Evolutionary conservation across 1,140 invertebrate species (phyloP).

Genomic region (Caenorhabditis inopinata): DNA sequence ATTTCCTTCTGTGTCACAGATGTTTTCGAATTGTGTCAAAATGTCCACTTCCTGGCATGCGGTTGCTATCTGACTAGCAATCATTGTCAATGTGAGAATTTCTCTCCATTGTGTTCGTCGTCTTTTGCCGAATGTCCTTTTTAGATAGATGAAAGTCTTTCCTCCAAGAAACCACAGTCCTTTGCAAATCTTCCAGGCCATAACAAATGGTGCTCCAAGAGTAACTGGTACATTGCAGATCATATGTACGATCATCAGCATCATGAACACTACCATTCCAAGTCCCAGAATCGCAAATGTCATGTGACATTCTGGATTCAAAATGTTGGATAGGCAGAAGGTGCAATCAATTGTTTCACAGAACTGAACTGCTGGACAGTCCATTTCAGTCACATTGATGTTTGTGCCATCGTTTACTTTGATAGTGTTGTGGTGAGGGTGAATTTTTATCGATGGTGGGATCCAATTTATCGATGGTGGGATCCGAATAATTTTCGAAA

Average conservation of each 20-base stretch:
- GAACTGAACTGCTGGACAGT: no score
- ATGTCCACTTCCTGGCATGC: background rate
- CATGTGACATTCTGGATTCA: background rate
- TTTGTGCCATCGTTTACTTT: no score
- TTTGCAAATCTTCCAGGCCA: background rate
- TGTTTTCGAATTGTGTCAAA: background rate
- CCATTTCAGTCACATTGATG: no score
- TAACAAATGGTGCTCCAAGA: background rate
- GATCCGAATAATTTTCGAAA: no score
- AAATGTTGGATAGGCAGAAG: background rate
- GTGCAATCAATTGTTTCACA: no score
- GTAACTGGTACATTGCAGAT: background rate
- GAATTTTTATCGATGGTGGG: no score
- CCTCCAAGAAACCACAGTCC: background rate
- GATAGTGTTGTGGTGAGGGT: no score
- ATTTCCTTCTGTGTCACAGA: background rate
- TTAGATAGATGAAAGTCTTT: no score
- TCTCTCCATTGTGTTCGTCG: no score
- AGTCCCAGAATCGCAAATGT: background rate
- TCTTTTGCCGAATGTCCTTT: background rate
- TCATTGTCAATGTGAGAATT: no score
- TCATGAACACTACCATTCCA: background rate
- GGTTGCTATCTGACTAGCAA: background rate
- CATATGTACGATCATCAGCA: background rate
- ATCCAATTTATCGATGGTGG: no score